phyloP scores from a whole-genome alignment of 2,797 vertebrate species.

The Pyrocephalus nanus region DNA sequence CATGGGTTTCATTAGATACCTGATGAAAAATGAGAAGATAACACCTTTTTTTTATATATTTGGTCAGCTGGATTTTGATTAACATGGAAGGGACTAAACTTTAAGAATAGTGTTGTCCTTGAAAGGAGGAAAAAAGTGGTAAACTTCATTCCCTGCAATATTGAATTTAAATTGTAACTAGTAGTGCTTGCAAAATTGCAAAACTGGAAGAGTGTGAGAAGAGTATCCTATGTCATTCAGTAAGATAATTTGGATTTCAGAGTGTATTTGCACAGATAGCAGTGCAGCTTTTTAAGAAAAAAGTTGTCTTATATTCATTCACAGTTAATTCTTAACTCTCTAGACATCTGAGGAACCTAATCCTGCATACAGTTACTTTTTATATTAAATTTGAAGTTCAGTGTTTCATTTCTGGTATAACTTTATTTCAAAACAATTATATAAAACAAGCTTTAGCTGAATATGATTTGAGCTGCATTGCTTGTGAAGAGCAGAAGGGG shows the following conservation, averaged over 20 bases:
- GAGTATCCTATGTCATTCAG: background rate
- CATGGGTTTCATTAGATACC: background rate
- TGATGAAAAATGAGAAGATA: background rate
- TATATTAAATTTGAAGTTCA: background rate
- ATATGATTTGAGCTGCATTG: background rate
- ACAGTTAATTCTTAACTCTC: background rate
- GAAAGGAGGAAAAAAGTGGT: background rate
- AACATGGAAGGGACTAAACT: background rate
- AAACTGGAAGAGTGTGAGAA: background rate
- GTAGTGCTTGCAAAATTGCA: background rate
- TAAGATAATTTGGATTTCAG: background rate
- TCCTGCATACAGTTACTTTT: background rate
- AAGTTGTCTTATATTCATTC: background rate
- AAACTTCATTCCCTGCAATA: background rate
- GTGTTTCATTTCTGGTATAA: background rate
- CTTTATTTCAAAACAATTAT: too few relatives aligned
- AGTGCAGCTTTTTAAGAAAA: rapidly evolving
- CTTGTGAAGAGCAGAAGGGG: background rate
- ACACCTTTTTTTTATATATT: background rate
- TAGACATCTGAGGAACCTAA: background rate
- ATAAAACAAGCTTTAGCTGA: background rate
- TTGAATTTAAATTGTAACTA: background rate
- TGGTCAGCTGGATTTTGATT: background rate
- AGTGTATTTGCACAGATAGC: background rate
- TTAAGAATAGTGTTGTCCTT: background rate